Evolutionary conservation across 2,797 vertebrate genomes (phyloP).

Genomic region (Myotis myotis): DNA sequence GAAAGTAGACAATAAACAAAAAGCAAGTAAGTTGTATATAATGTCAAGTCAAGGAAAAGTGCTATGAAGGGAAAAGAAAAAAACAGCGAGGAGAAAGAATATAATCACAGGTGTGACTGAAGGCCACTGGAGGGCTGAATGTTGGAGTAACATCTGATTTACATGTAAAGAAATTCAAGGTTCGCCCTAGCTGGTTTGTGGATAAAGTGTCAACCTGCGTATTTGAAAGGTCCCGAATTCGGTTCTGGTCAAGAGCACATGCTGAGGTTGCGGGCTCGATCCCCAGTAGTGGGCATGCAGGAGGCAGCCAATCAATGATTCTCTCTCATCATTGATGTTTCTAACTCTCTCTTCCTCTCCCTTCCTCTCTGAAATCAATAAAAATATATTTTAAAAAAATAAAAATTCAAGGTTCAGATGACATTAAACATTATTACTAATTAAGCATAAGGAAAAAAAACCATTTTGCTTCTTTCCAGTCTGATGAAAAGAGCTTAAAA

Average conservation of each 20-base stretch:
- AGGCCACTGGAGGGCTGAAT: not conserved
- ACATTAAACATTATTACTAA: not conserved
- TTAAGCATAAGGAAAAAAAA: not conserved
- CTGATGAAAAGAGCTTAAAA: not conserved
- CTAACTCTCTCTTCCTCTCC: too few relatives aligned
- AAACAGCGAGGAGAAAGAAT: not conserved
- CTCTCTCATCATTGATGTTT: too few relatives aligned
- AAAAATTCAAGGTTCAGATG: not conserved
- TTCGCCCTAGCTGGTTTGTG: too few relatives aligned
- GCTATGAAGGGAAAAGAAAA: not conserved
- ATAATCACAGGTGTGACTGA: not conserved
- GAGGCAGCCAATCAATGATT: too few relatives aligned
- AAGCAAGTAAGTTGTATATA: not conserved
- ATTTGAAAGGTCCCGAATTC: too few relatives aligned
- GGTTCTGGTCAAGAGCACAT: too few relatives aligned
- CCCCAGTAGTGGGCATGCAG: too few relatives aligned
- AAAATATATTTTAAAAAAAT: not conserved
- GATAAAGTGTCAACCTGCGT: too few relatives aligned
- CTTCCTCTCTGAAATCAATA: too few relatives aligned
- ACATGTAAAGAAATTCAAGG: not conserved
- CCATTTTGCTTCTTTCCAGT: conserved; percentile 9
- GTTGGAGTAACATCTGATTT: not conserved
- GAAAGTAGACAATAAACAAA: not conserved
- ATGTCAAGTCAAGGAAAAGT: not conserved
- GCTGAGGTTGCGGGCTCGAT: too few relatives aligned